Evolutionary conservation across 2,888 invertebrate genomes (phyloP).

Genomic region (Gari tellinella): DNA sequence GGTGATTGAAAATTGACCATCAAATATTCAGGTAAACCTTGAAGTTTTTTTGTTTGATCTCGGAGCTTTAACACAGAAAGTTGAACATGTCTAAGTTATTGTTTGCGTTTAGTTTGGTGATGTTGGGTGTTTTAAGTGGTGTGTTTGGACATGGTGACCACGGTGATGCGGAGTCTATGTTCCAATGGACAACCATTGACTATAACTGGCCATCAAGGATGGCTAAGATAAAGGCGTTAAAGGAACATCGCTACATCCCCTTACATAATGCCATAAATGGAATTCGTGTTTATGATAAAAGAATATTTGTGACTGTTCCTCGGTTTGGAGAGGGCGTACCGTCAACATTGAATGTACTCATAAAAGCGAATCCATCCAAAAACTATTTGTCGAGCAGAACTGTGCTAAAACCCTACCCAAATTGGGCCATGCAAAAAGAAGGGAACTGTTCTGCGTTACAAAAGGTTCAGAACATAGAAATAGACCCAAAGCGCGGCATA

Average conservation of each 20-base stretch:
- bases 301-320: slow-evolving; percentile 73
- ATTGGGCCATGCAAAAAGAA: slow-evolving; percentile 69
- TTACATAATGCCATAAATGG: slow-evolving; percentile 68
- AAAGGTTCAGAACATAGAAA: slow-evolving; percentile 75
- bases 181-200: slow-evolving; percentile 69
- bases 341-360: slow-evolving; percentile 67
- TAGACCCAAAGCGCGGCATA: slow-evolving; percentile 72
- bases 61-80: too few relatives aligned
- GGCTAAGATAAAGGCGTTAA: slow-evolving; percentile 36
- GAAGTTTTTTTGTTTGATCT: too few relatives aligned
- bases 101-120: too few relatives aligned
- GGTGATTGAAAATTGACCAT: too few relatives aligned
- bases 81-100: too few relatives aligned
- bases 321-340: slow-evolving; percentile 71
- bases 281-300: slow-evolving; percentile 66
- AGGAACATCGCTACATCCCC: slow-evolving; percentile 48
- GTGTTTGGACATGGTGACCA: slow-evolving; percentile 49
- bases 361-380: slow-evolving; percentile 43
- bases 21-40: too few relatives aligned
- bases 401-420: slow-evolving; percentile 68
- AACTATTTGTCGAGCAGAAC: slow-evolving; percentile 51
- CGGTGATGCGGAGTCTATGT: slow-evolving; percentile 58
- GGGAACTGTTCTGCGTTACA: slow-evolving; percentile 76
- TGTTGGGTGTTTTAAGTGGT: too few relatives aligned
- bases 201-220: slow-evolving; percentile 64